phyloP scores from a whole-genome alignment of 1,140 invertebrate species.

The Drosophila athabasca region DNA sequence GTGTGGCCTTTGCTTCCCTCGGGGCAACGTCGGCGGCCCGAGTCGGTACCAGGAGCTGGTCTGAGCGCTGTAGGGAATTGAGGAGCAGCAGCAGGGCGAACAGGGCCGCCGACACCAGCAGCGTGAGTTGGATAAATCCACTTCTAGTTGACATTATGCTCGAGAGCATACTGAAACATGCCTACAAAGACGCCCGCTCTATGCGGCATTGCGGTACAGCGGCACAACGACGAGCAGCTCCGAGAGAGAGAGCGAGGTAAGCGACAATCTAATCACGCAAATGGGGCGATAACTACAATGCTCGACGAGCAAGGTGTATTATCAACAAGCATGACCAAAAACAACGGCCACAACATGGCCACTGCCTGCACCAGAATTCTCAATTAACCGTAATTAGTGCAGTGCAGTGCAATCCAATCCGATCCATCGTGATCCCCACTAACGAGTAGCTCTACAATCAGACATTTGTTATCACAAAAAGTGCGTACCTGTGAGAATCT shows the following conservation, averaged over 20 bases:
- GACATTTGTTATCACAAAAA: too few relatives aligned
- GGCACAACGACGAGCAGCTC: neutral
- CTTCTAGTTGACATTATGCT: conserved; percentile 60
- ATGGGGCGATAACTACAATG: conserved; percentile 7
- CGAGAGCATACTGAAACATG: conserved; percentile 23
- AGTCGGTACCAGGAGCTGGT: neutral
- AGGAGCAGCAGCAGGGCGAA: conserved; percentile 47
- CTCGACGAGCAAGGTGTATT: too few relatives aligned
- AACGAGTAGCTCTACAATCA: too few relatives aligned
- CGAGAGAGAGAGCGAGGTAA: neutral
- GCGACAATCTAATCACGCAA: conserved; percentile 39
- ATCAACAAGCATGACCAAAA: too few relatives aligned
- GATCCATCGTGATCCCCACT: neutral
- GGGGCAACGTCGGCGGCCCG: too few relatives aligned
- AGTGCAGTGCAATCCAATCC: neutral
- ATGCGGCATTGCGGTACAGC: neutral
- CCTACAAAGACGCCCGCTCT: neutral
- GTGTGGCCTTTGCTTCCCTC: neutral
- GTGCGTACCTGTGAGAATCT: too few relatives aligned
- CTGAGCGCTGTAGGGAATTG: conserved; percentile 18
- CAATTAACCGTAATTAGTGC: conserved; percentile 20
- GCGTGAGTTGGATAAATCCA: conserved; percentile 33
- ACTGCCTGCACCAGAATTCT: neutral
- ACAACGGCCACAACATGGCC: too few relatives aligned
- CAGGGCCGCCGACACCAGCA: conserved; percentile 31